A percentile compares a stretch with the other conserved stretches of the same genome.
These are phyloP conservation scores for Sciurus niger DNA, from an alignment of 2,113 vertebrate species.

Conservation along the genomic window DNA sequence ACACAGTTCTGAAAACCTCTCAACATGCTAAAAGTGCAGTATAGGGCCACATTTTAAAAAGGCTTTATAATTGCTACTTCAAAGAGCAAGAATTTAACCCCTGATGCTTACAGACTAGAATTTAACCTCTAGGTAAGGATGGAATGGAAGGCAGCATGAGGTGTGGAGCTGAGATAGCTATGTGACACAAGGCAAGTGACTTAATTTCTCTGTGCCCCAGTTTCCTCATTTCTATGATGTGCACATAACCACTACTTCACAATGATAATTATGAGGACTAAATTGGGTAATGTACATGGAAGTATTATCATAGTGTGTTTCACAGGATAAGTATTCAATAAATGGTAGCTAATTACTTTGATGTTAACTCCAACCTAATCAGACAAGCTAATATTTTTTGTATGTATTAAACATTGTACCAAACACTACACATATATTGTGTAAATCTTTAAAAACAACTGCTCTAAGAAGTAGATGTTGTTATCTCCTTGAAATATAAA, in stretches of 20 bases:
- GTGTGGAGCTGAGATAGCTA: background rate
- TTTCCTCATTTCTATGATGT: conserved; percentile 19
- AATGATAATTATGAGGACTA: background rate
- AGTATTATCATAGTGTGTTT: background rate
- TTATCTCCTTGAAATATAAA: background rate
- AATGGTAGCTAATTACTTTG: conserved; percentile 6
- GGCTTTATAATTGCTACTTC: background rate
- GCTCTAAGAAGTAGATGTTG: background rate
- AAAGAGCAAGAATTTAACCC: background rate
- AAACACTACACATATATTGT: background rate
- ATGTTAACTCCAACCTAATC: background rate
- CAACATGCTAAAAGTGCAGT: background rate
- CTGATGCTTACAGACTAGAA: background rate
- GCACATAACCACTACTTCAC: background rate
- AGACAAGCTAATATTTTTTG: background rate
- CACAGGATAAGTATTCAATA: background rate
- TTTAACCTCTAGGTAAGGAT: background rate
- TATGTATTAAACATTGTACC: background rate
- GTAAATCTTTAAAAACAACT: background rate
- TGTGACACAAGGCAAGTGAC: background rate
- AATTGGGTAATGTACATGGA: background rate
- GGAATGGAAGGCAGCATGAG: background rate
- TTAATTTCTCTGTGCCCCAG: background rate
- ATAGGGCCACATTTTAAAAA: background rate
- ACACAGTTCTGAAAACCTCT: background rate